Evolutionary conservation across 1,140 invertebrate genomes (phyloP), one percentile per base, ranked within the genome.

Genomic region (Nasonia vitripennis): DNA sequence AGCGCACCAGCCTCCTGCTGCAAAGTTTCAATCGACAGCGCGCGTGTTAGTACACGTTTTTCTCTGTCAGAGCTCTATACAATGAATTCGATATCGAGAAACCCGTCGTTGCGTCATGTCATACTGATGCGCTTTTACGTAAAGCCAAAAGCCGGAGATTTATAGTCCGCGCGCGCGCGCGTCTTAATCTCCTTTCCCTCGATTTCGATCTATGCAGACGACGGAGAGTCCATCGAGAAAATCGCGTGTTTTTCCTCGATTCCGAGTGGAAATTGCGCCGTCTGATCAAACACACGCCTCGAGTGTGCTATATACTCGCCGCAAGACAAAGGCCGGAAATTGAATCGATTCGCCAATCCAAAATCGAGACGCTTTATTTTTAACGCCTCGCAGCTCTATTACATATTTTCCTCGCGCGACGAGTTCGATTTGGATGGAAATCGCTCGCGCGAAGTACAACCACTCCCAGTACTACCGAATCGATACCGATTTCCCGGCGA

Each of bases 1-100:
- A 95, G 91, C 85, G 94, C 93, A 87, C 94, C 94, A 91, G 94
- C 94, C 89, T 95, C 94, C 93, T 95, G 93, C 92, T 92, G 88
- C 89, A 86, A 88, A 84, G 45, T 31, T 62, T 31, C 51, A 67
- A 20, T 17, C 55, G 45, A 48, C 62, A 27, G 68, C 55, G 73
- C 82, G 51, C 20, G 51, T 84, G 79, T 84, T 78, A 71, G 68
- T 71, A 71, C 7, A n/a, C 20, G 4, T n/a, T 62, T 62, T 62
- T 4, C 20, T 6, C 6, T 62, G 27, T 27, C 27, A 27, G 27
- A 27, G 27, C 27, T 27, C 27, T 45, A 9, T 45, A 10, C 10
- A 10, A 45, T 45, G 7, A 9, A 45, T 45, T 45, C 34, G 34
- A 45, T 45, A 45, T 45, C 7, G 41, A 45, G 41, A 45, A 45